A percentile compares a stretch with the other conserved stretches of the same genome.
Evolutionary conservation across 2,797 vertebrate species (phyloP).

Genomic region (Bradypus variegatus): DNA sequence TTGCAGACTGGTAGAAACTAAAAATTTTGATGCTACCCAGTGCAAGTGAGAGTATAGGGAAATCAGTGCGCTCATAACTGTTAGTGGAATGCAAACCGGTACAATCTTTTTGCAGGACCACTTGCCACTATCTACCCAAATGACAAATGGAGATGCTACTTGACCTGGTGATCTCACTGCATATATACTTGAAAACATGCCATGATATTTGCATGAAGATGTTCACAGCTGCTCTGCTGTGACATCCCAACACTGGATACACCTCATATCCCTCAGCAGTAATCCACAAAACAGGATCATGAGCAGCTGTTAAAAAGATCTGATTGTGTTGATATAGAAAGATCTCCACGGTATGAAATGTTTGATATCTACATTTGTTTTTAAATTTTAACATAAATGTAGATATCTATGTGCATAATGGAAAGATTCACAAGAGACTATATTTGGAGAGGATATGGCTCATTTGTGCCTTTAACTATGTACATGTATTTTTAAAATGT

Average conservation of each 20-base stretch:
- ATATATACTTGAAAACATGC: not conserved
- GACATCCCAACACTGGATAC: not conserved
- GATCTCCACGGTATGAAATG: not conserved
- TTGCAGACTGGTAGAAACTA: not conserved
- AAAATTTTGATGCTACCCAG: not conserved
- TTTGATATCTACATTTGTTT: not conserved
- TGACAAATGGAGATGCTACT: not conserved
- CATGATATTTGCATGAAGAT: fast-evolving
- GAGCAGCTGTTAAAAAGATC: not conserved
- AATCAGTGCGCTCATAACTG: not conserved
- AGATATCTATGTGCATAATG: not conserved
- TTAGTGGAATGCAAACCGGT: not conserved
- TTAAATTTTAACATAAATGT: not conserved
- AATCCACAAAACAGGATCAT: not conserved
- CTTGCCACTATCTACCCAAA: not conserved
- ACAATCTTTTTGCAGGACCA: not conserved
- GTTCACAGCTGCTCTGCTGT: not conserved
- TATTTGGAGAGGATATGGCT: not conserved
- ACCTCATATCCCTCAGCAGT: not conserved
- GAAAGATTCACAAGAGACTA: not conserved
- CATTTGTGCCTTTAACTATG: not conserved
- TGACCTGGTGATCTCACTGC: not conserved
- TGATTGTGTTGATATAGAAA: not conserved
- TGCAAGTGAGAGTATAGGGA: not conserved
- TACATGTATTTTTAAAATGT: not conserved